Percentiles rank a stretch among this genome's conserved stretches.
phyloP scores from a whole-genome alignment of 1,140 invertebrate genomes.

The Delia radicum region DNA sequence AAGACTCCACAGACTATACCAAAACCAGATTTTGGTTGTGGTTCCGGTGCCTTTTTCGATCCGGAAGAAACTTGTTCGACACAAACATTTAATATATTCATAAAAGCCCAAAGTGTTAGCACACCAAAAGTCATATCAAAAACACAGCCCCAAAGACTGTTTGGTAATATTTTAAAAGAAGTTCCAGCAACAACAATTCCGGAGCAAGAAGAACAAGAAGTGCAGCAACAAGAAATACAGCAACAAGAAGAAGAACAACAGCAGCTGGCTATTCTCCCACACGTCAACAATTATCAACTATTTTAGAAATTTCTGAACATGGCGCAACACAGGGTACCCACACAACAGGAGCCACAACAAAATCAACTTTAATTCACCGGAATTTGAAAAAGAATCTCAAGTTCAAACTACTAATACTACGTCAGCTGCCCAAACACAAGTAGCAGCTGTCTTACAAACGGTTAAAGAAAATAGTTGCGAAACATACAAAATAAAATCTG shows the following conservation, averaged over 20 bases:
- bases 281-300: constrained; percentile 49
- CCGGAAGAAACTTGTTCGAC: constrained; percentile 64
- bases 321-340: constrained; percentile 34
- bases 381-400: constrained; percentile 16
- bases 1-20: not conserved
- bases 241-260: not conserved
- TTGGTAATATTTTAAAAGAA: constrained; percentile 40
- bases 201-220: not conserved
- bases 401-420: not conserved
- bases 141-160: constrained; percentile 33
- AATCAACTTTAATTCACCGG: constrained; percentile 40
- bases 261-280: constrained; percentile 35
- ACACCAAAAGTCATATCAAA: constrained; percentile 60
- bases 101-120: constrained; percentile 62
- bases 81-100: constrained; percentile 65
- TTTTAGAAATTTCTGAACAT: constrained; percentile 51
- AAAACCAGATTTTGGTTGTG: not conserved
- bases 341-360: constrained; percentile 39
- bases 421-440: not conserved
- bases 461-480: constrained; percentile 14
- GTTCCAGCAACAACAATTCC: not conserved
- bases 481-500: not conserved
- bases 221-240: too few species aligned
- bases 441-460: not conserved
- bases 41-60: constrained; percentile 38